These are phyloP conservation scores for Brachionus asplanchnoidis DNA, from an alignment of 1,140 invertebrate species.

Conservation along the genomic window DNA sequence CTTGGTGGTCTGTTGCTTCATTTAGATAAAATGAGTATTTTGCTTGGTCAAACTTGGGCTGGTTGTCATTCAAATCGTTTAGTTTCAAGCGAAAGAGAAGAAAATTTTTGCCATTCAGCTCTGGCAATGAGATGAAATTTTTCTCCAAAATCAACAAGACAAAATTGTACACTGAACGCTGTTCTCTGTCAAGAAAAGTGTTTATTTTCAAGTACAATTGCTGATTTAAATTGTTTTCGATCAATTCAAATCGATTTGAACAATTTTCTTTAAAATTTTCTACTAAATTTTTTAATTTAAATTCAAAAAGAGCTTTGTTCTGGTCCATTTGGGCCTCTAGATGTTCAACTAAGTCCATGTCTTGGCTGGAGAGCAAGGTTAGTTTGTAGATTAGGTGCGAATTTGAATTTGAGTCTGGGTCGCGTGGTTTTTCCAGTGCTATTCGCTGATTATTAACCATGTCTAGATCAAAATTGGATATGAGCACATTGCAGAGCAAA, in stretches of 20 bases:
- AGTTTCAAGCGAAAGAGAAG: background rate
- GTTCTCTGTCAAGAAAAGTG: slow-evolving; percentile 8
- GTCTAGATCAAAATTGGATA: background rate
- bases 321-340: background rate
- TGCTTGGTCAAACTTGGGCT: background rate
- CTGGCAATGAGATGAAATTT: background rate
- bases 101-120: background rate
- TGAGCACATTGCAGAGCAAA: background rate
- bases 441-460: background rate
- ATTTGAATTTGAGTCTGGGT: background rate
- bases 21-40: slow-evolving; percentile 14
- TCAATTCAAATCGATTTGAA: slow-evolving; percentile 7
- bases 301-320: background rate
- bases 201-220: background rate
- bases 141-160: background rate
- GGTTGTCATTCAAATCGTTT: slow-evolving; percentile 33
- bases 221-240: background rate
- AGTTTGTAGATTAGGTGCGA: background rate
- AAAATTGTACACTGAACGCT: slow-evolving; percentile 31
- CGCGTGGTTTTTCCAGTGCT: background rate
- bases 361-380: background rate
- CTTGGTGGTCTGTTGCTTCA: background rate
- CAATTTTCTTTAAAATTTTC: slow-evolving; percentile 1
- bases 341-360: background rate
- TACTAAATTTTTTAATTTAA: background rate